Evolutionary conservation across 2,888 invertebrate genomes (phyloP), one percentile per base, ranked within the genome.

Genomic region (Prosapia bicincta): DNA sequence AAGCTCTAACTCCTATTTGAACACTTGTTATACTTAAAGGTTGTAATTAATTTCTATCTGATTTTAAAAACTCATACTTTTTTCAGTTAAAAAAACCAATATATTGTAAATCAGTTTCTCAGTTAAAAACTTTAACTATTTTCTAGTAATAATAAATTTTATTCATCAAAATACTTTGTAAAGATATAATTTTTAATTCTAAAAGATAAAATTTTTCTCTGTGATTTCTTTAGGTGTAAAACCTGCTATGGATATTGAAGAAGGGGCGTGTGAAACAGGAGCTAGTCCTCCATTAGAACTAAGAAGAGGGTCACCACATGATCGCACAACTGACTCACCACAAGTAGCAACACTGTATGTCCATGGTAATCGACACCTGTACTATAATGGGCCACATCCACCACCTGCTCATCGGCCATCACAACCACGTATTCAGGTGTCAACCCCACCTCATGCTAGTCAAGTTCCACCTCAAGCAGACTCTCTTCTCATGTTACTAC

Each of bases 391-490:
- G 83, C 86, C 84, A 78, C 80, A 81, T 78, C 81, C 81, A 77
- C 80, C 85, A 77, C 82, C 82, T 43, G 87, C 87, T 68, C 1
- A 85, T 83, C 81, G 83, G 83, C 78, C 84, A 83, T 6, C 84
- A 83, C 1, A 85, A 82, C 82, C 86, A 7, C 88, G 88, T 76
- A 84, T 87, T 73, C 88, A 88, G 81, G 86, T 85, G 15, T 88
- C 89, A 9, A 88, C 88, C 5, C 92, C 92, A 82, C 90, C 92
- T 81, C 92, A 92, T 85, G 92, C 92, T 77, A 89, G 90, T 82
- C 94, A 92, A 86, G 92, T 93, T 81, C 93, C 94, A 81, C 91
- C 93, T 75, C 94, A 94, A 83, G 93, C 93, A 6, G 95, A 95
- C 85, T 92, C 93, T 74, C 86, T 95, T 80, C 89, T 94, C 80